Evolutionary conservation across 2,797 vertebrate species (phyloP), one percentile per base, ranked within the genome.

Genomic region (Mormyrus proboscirostris): DNA sequence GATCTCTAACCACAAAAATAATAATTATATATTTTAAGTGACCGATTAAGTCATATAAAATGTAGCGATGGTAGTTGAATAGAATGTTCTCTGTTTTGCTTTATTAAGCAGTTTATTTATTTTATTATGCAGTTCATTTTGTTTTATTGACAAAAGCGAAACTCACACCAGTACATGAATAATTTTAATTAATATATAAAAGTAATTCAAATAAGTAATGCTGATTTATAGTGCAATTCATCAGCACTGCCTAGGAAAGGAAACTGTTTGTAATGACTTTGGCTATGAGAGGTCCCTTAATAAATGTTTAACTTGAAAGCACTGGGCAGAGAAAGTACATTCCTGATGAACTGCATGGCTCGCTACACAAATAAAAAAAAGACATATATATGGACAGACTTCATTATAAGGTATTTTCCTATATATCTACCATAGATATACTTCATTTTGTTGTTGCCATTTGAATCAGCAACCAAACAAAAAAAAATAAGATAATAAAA

Each of bases 391-490:
- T 41, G 73, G 73, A 44, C 73, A 19, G 86, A 94, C 93, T 91
- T 91, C 92, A 92, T 94, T 62, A 93, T 92, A 53, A 79, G 90
- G 88, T 88, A 91, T 90, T 92, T 76, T 38, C 22, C 62, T 90
- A 90, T 89, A 92, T 90, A 47, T 92, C 90, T 89, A 41, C 7
- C 14, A 19, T 41, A n/a, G 6, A 79, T 79, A 8, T n/a, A 79
- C 38, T 19, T 44, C 2, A 44, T 79, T 19, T 79, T n/a, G 0
- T 79, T 44, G 73, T 44, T 79, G 38, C 38, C 6, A 79, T n/a
- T 41, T 41, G 41, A 44, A 44, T 44, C 33, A 79, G 29, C 25
- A 16, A 25, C 25, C 33, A 44, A 44, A 76, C 2, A 76, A 79
- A 2, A 19, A 41, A 44, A 41, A 79, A 79, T 2, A 79, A 33